Evolutionary conservation across 2,888 invertebrate genomes (phyloP).

Genomic region (Gortyna flavago): DNA sequence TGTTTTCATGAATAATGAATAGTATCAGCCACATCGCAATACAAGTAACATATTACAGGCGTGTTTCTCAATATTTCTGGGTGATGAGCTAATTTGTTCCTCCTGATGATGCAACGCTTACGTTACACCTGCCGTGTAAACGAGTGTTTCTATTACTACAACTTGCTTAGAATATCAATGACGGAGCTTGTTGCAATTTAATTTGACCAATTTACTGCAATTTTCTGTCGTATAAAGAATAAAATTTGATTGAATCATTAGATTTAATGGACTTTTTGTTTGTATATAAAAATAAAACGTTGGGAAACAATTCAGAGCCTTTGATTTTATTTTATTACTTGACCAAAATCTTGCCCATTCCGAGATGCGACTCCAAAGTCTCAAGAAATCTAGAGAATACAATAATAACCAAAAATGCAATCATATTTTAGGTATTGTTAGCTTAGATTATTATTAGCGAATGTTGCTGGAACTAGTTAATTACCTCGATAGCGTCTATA

Average conservation of each 20-base stretch:
- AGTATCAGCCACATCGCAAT: constrained; percentile 46
- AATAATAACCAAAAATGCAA: constrained; percentile 20
- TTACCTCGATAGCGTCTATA: constrained; percentile 52
- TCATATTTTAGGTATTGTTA: constrained; percentile 23
- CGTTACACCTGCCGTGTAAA: constrained; percentile 47
- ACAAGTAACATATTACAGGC: constrained; percentile 29
- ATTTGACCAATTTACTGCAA: constrained; percentile 30
- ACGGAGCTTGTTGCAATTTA: constrained; percentile 39
- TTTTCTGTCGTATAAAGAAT: constrained; percentile 28
- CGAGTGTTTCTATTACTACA: constrained; percentile 56
- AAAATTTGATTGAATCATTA: constrained; percentile 17
- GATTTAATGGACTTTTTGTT: not conserved
- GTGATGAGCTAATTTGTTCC: constrained; percentile 63
- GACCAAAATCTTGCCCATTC: not conserved
- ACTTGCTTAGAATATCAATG: constrained; percentile 57
- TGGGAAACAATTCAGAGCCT: not conserved
- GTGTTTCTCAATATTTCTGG: constrained; percentile 55
- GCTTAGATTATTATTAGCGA: constrained; percentile 23
- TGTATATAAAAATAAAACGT: not conserved
- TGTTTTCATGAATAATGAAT: constrained; percentile 46
- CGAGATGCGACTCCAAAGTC: not conserved
- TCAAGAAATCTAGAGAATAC: constrained; percentile 11
- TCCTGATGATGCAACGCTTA: constrained; percentile 60
- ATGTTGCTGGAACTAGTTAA: constrained; percentile 40
- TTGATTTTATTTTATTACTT: constrained; percentile 2